Percentiles rank a stretch among this genome's conserved stretches.
Conservation (phyloP, 1,140 invertebrate genomes). For the Aleiodes sp. region DNA sequence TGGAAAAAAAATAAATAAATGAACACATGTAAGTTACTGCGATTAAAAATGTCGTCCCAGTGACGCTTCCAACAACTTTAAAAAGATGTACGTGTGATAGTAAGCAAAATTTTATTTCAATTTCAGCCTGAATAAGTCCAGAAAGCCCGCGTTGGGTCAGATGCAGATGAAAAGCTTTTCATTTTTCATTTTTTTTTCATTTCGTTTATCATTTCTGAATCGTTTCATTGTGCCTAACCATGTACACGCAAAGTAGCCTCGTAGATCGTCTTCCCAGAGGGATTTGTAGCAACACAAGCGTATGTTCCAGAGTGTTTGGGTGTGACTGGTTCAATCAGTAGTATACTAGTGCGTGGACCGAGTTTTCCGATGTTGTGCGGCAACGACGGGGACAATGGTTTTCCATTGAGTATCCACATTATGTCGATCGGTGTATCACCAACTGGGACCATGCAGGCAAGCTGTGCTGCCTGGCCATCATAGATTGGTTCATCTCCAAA, state of each 20-base stretch:
- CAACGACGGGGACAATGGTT: conserved; percentile 57
- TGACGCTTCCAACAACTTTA: not conserved
- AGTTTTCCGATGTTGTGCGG: conserved; percentile 65
- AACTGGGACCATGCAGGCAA: conserved; percentile 76
- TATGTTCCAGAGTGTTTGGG: conserved; percentile 72
- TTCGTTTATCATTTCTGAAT: conserved; percentile 5
- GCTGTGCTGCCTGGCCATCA: conserved; percentile 74
- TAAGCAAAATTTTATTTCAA: not conserved
- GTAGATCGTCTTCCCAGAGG: conserved; percentile 70
- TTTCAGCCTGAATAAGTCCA: not conserved
- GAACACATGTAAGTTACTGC: no score
- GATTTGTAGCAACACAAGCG: conserved; percentile 74
- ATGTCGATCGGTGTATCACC: conserved; percentile 77
- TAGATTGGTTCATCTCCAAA: conserved; percentile 73
- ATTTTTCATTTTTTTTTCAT: not conserved
- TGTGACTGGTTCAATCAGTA: conserved; percentile 66
- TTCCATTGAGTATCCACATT: conserved; percentile 71
- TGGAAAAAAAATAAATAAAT: not conserved
- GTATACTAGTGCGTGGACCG: conserved; percentile 68
- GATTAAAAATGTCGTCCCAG: not conserved
- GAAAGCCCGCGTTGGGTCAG: conserved; percentile 1
- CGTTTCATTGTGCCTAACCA: conserved; percentile 62
- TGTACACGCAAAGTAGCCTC: conserved; percentile 69
- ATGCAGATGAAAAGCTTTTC: conserved; percentile 13
- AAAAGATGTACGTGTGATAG: not conserved